A percentile compares a stretch with the other conserved stretches of the same genome.
phyloP scores from a whole-genome alignment of 2,113 vertebrate species.

The Paradisaea rubra region DNA sequence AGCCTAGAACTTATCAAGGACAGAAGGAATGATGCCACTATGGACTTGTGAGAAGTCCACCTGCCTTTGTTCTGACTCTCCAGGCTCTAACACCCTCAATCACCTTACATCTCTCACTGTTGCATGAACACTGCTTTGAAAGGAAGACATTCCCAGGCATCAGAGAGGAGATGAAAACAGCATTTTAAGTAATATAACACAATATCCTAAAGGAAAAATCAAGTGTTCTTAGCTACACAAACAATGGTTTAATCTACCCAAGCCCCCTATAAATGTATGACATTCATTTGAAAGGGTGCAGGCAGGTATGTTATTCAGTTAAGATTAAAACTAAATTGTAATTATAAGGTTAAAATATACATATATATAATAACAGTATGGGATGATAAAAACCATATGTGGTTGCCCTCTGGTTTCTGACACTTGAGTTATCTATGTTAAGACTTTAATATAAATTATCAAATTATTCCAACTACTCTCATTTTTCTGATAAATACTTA shows the following conservation, averaged over 20 bases:
- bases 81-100: background rate
- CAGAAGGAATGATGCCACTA: background rate
- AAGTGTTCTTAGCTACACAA: background rate
- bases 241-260: background rate
- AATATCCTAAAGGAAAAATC: background rate
- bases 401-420: conserved; percentile 9
- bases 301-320: background rate
- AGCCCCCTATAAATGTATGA: background rate
- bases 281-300: background rate
- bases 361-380: background rate
- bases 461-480: background rate
- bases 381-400: background rate
- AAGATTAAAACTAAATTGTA: conserved; percentile 11
- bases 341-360: background rate
- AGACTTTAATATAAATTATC: background rate
- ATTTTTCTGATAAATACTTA: background rate
- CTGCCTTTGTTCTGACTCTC: background rate
- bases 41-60: background rate
- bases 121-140: background rate
- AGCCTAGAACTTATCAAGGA: background rate
- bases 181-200: background rate
- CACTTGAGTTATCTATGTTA: background rate
- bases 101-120: background rate
- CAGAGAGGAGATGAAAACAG: background rate
- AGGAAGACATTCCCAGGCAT: background rate